phyloP scores from a whole-genome alignment of 2,797 vertebrate genomes.

The Smutsia temminckii region DNA sequence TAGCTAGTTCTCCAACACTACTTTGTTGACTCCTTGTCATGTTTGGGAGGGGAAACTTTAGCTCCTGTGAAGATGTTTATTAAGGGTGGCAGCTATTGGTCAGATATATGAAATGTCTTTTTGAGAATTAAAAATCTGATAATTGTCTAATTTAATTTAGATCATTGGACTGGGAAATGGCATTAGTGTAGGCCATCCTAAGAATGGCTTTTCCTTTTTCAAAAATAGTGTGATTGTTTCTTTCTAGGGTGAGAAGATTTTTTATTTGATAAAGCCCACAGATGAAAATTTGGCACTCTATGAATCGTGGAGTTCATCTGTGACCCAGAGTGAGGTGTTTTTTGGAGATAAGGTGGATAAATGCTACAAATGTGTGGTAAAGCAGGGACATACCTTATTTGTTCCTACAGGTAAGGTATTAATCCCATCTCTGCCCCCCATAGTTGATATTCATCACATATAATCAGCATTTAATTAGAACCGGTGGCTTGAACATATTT shows the following conservation, averaged over 20 bases:
- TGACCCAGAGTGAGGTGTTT: constrained; percentile 98
- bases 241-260: constrained; percentile 96
- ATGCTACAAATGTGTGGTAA: constrained; percentile 97
- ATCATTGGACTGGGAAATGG: constrained; percentile 32
- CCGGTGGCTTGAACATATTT: background rate
- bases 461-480: background rate
- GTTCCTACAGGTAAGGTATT: constrained; percentile 94
- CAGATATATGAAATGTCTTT: constrained; percentile 13
- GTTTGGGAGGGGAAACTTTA: background rate
- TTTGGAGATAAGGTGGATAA: constrained; percentile 98
- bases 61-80: constrained; percentile 9
- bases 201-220: constrained; percentile 59
- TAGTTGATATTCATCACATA: background rate
- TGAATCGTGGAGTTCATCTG: constrained; percentile 98
- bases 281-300: constrained; percentile 96
- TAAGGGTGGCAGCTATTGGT: constrained; percentile 1
- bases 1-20: background rate
- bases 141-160: constrained; percentile 21
- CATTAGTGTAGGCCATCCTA: constrained; percentile 14
- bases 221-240: constrained; percentile 65
- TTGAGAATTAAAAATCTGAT: background rate
- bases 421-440: background rate
- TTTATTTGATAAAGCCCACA: constrained; percentile 98
- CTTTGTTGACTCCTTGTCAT: background rate
- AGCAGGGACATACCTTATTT: constrained; percentile 97